These are phyloP conservation scores for Lithosia quadra DNA, from an alignment of 2,888 invertebrate species.

Conservation along the genomic window DNA sequence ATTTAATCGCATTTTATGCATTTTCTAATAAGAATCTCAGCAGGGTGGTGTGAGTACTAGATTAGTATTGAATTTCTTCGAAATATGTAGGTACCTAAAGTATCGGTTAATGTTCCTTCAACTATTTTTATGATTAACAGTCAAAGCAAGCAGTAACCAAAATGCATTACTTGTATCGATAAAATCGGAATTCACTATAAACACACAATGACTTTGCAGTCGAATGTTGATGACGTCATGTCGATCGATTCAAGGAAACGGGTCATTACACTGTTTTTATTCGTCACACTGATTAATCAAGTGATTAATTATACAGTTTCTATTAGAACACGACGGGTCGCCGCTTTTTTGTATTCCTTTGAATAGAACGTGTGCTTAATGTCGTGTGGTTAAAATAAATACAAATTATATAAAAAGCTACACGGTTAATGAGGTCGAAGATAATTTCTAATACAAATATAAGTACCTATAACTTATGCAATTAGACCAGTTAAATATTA, in stretches of 20 bases:
- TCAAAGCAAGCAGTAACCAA: constrained; percentile 35
- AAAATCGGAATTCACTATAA: constrained; percentile 62
- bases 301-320: constrained; percentile 85
- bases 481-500: constrained; percentile 8
- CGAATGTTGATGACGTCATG: constrained; percentile 82
- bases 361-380: constrained; percentile 56
- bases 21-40: neutral
- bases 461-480: constrained; percentile 9
- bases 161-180: constrained; percentile 60
- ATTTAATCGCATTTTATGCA: neutral
- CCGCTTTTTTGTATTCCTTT: constrained; percentile 67
- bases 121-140: constrained; percentile 35
- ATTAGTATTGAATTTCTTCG: neutral
- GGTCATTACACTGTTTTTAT: constrained; percentile 86
- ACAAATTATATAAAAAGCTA: constrained; percentile 40
- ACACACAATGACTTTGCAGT: constrained; percentile 79
- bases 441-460: constrained; percentile 30
- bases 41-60: neutral
- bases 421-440: constrained; percentile 40
- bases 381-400: constrained; percentile 52
- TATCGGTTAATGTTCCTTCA: neutral
- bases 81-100: no score
- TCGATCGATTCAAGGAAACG: constrained; percentile 84
- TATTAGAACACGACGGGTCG: constrained; percentile 74
- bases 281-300: constrained; percentile 86